Conservation (phyloP, 2,113 vertebrate species). For the Furnarius figulus region DNA sequence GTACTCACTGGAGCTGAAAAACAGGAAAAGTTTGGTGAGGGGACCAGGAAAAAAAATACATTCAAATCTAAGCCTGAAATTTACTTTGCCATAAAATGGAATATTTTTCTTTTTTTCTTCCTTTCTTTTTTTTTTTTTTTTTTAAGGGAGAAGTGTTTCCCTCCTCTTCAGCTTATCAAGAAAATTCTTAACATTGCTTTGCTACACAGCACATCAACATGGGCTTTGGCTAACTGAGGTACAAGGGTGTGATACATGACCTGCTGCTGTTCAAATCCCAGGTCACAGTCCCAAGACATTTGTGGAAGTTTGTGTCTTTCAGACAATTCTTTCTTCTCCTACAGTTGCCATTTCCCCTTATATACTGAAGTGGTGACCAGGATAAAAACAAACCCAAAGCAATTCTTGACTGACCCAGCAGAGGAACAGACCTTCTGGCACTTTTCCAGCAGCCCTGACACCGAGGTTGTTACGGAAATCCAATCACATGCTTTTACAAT, state of each 20-base stretch:
- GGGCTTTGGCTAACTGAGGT: neutral
- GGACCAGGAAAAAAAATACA: neutral
- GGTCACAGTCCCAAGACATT: neutral
- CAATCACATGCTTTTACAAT: neutral
- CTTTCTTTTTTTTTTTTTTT: neutral
- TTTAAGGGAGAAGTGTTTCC: neutral
- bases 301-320: neutral
- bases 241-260: neutral
- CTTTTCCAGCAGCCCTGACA: conserved; percentile 5
- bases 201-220: neutral
- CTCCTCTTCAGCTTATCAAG: neutral
- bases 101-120: neutral
- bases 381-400: neutral
- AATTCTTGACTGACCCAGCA: neutral
- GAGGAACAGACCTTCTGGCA: neutral
- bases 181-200: neutral
- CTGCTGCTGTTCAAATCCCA: neutral
- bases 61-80: neutral
- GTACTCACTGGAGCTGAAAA: neutral
- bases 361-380: neutral
- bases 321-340: neutral
- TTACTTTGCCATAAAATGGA: neutral
- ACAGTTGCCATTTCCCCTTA: neutral
- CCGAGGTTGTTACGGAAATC: neutral
- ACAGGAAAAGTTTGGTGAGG: neutral